Evolutionary conservation across 1,140 invertebrate species (phyloP).

Genomic region (Dreissena rostriformis): DNA sequence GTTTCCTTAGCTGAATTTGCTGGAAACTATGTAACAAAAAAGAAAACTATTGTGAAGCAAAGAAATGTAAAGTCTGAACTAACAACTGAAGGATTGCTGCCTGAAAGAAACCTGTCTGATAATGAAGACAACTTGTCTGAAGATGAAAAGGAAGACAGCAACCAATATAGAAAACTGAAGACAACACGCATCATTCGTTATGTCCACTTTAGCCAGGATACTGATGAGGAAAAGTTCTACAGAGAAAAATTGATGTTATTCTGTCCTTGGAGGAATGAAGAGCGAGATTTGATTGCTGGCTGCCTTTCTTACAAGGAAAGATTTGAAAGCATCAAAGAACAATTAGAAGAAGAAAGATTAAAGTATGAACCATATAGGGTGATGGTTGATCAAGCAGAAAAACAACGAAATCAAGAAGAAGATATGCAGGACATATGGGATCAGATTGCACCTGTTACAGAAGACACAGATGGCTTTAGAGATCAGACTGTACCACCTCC

Average conservation of each 20-base stretch:
- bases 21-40: conserved; percentile 12
- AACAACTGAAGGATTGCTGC: not conserved
- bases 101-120: not conserved
- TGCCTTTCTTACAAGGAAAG: conserved; percentile 12
- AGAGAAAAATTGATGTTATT: no score
- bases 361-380: conserved; percentile 7
- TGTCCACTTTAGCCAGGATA: conserved; percentile 22
- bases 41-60: not conserved
- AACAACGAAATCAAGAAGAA: not conserved
- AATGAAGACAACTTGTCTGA: not conserved
- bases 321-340: conserved; percentile 4
- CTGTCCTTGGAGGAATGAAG: no score
- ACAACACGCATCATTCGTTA: conserved; percentile 1
- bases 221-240: not conserved
- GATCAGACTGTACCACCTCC: conserved; percentile 5
- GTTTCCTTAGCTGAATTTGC: conserved; percentile 16
- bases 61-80: conserved; percentile 3
- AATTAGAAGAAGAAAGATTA: not conserved
- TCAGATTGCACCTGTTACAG: conserved; percentile 30
- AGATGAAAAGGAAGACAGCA: no score
- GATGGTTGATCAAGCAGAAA: conserved; percentile 24
- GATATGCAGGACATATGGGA: conserved; percentile 36
- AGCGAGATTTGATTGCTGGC: not conserved
- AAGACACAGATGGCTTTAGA: conserved; percentile 16
- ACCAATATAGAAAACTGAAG: no score